Evolutionary conservation across 2,888 invertebrate genomes (phyloP).

Genomic region (Elgonia sp.): DNA sequence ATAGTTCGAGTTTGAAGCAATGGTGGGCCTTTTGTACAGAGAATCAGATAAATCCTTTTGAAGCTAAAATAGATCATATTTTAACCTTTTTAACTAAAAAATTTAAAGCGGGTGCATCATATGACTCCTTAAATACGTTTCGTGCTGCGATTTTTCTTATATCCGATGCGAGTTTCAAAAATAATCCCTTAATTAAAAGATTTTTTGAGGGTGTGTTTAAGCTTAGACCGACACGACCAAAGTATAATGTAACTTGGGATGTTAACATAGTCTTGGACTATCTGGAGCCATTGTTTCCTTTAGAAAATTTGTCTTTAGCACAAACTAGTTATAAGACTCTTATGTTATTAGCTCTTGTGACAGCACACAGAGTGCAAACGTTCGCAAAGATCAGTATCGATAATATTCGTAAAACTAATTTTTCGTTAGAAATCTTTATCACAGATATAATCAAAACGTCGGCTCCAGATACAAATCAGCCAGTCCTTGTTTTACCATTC

Average conservation of each 20-base stretch:
- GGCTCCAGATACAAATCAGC: neutral
- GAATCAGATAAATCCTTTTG: slow-evolving; percentile 17
- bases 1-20: slow-evolving; percentile 44
- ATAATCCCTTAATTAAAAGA: slow-evolving; percentile 40
- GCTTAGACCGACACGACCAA: slow-evolving; percentile 69
- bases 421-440: too few species aligned
- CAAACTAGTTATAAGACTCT: slow-evolving; percentile 22
- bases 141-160: slow-evolving; percentile 39
- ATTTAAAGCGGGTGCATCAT: slow-evolving; percentile 40
- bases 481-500: slow-evolving; percentile 51
- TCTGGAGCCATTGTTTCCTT: slow-evolving; percentile 16
- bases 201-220: slow-evolving; percentile 63
- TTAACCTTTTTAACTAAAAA: slow-evolving; percentile 28
- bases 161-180: slow-evolving; percentile 3
- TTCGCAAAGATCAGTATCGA: neutral
- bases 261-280: slow-evolving; percentile 67
- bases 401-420: too few species aligned
- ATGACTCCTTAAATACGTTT: slow-evolving; percentile 34
- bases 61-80: neutral
- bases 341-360: neutral
- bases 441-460: too few species aligned
- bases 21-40: slow-evolving; percentile 42
- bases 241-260: slow-evolving; percentile 81
- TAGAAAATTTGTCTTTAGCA: slow-evolving; percentile 34
- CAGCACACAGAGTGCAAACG: neutral